Percentiles rank a stretch among this genome's conserved stretches.
Evolutionary conservation across 2,797 vertebrate genomes (phyloP).

Genomic region (Enteromius viviparus): DNA sequence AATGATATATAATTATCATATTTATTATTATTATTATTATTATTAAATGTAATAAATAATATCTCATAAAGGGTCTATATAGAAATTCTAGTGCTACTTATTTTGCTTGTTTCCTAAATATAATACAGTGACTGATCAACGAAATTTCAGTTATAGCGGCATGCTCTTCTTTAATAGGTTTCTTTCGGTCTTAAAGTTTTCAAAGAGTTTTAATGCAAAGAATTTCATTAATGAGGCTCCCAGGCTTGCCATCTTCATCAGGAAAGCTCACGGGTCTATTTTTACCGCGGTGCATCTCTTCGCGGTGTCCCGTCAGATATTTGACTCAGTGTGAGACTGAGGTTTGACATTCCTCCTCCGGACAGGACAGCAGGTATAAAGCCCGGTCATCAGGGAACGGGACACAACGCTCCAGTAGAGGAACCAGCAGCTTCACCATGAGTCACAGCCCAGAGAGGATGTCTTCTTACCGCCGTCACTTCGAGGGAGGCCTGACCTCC

Average conservation of each 20-base stretch:
- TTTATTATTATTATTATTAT: not conserved
- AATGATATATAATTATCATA: not conserved
- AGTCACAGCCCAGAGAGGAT: conserved; percentile 79
- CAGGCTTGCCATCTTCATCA: conserved; percentile 23
- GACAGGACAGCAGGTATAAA: conserved; percentile 67
- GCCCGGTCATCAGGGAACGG: conserved; percentile 36
- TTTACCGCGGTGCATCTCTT: conserved; percentile 65
- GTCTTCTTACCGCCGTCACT: conserved; percentile 80
- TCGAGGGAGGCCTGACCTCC: conserved; percentile 66
- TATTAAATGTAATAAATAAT: not conserved
- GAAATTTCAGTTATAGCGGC: not conserved
- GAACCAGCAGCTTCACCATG: conserved; percentile 66
- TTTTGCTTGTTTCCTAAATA: not conserved
- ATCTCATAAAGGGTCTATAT: not conserved
- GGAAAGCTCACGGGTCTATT: conserved; percentile 58
- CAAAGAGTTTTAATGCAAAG: conserved; percentile 5
- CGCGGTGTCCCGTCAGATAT: conserved; percentile 71
- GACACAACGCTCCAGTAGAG: conserved; percentile 41
- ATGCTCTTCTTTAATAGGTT: not conserved
- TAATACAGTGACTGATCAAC: not conserved
- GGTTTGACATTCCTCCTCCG: conserved; percentile 76
- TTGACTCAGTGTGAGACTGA: conserved; percentile 64
- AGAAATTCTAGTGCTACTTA: not conserved
- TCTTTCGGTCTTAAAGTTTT: not conserved
- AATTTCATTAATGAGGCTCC: conserved; percentile 12